A percentile compares a stretch with the other conserved stretches of the same genome.
These are phyloP conservation scores for Anarsia innoxiella DNA, from an alignment of 2,888 invertebrate species.

Conservation along the genomic window DNA sequence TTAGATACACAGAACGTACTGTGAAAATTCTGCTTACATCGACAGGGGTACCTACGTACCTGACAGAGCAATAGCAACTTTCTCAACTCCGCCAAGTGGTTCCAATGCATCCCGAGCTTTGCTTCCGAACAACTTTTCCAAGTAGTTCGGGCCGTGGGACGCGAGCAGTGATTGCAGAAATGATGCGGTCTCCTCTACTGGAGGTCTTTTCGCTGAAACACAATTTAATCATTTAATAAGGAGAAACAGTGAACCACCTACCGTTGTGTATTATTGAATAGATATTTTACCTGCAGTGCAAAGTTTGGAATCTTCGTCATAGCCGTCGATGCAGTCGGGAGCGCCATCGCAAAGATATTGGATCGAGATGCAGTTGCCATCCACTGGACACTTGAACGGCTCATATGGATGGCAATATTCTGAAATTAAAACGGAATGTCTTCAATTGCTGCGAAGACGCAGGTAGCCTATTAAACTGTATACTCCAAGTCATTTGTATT, in stretches of 20 bases:
- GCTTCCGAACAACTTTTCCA: conserved; percentile 96
- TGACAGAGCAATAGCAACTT: conserved; percentile 95
- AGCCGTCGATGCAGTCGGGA: conserved; percentile 95
- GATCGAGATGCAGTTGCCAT: conserved; percentile 95
- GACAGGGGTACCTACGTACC: conserved; percentile 68
- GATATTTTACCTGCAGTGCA: conserved; percentile 88
- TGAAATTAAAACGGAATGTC: conserved; percentile 36
- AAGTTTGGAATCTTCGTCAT: conserved; percentile 95
- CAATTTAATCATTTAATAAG: not conserved
- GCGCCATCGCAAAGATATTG: conserved; percentile 95
- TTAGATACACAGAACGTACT: too few species aligned
- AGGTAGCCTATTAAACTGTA: too few species aligned
- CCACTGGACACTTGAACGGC: conserved; percentile 97
- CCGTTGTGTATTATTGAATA: too few species aligned
- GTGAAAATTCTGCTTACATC: too few species aligned
- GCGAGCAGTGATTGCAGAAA: conserved; percentile 95
- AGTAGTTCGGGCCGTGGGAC: conserved; percentile 96
- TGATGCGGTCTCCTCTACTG: conserved; percentile 96
- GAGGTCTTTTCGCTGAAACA: conserved; percentile 90
- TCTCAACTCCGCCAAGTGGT: conserved; percentile 94
- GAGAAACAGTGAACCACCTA: too few species aligned
- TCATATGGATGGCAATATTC: conserved; percentile 92
- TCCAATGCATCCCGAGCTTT: conserved; percentile 94
- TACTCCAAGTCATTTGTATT: too few species aligned
- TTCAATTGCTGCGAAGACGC: too few species aligned